Conservation (phyloP, 2,113 vertebrate genomes). For the Maccullochella peelii region DNA sequence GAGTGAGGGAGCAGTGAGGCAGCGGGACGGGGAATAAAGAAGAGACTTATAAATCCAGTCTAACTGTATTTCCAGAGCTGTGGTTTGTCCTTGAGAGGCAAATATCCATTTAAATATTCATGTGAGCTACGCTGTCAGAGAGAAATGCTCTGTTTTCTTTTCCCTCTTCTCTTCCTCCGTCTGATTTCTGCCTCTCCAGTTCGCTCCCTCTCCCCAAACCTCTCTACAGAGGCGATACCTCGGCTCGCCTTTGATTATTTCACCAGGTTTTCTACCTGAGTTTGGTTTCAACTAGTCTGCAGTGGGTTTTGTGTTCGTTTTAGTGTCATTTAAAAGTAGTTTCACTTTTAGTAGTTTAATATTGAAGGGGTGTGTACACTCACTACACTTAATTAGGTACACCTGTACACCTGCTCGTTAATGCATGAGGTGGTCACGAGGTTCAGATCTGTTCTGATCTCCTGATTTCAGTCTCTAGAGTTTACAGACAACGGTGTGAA, state of each 20-base stretch:
- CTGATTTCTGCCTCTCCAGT: neutral
- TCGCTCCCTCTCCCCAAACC: neutral
- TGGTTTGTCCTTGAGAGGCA: conserved; percentile 60
- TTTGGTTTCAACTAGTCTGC: too few relatives aligned
- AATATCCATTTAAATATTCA: conserved; percentile 68
- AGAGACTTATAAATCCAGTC: conserved; percentile 23
- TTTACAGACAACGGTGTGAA: too few relatives aligned
- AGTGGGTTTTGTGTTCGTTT: too few relatives aligned
- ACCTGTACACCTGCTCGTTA: neutral
- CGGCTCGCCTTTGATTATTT: neutral
- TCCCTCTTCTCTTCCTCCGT: neutral
- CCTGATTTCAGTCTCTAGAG: too few relatives aligned
- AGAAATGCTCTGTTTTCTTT: neutral
- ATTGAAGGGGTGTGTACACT: neutral
- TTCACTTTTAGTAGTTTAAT: neutral
- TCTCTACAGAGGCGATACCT: neutral
- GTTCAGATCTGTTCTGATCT: too few relatives aligned
- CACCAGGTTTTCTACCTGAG: neutral
- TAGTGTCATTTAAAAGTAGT: neutral
- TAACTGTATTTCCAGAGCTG: neutral
- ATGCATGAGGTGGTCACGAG: neutral
- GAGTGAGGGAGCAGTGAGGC: neutral
- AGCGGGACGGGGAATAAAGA: conserved; percentile 18
- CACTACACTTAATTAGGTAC: too few relatives aligned
- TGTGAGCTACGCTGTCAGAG: conserved; percentile 30